A percentile compares a stretch with the other conserved stretches of the same genome.
Conservation (phyloP, 1,140 invertebrate genomes). For the Drosophila nebulosa region DNA sequence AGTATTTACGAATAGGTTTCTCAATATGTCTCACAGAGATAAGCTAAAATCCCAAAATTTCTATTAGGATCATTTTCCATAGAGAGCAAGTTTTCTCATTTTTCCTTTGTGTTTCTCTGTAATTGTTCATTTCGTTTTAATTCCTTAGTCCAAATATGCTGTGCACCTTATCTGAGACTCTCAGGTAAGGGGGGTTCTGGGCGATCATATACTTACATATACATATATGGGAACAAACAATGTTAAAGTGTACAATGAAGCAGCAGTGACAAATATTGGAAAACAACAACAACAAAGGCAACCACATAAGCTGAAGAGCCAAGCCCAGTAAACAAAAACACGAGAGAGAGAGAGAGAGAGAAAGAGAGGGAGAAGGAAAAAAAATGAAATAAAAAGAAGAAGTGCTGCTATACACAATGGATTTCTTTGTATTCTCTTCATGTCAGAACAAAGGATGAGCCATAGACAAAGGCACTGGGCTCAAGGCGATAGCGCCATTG, state of each 20-base stretch:
- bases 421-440: constrained; percentile 33
- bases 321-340: constrained; percentile 42
- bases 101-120: too few species aligned
- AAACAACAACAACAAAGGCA: constrained; percentile 38
- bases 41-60: too few species aligned
- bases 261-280: constrained; percentile 17
- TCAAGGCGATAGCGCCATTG: constrained; percentile 59
- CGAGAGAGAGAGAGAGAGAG: too few species aligned
- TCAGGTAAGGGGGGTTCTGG: constrained; percentile 36
- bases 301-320: constrained; percentile 5
- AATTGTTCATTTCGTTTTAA: not conserved
- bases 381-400: constrained; percentile 30
- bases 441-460: constrained; percentile 65
- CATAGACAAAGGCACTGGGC: constrained; percentile 69
- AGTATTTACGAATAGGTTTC: too few species aligned
- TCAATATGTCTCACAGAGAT: too few species aligned
- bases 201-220: constrained; percentile 53
- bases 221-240: constrained; percentile 60
- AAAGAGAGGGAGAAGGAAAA: constrained; percentile 18
- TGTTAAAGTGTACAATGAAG: constrained; percentile 43
- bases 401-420: constrained; percentile 56
- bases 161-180: constrained; percentile 66
- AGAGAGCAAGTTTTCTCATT: too few species aligned
- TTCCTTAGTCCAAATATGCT: not conserved
- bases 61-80: too few species aligned